Conservation (phyloP, 2,113 vertebrate species). For the Tichodroma muraria region DNA sequence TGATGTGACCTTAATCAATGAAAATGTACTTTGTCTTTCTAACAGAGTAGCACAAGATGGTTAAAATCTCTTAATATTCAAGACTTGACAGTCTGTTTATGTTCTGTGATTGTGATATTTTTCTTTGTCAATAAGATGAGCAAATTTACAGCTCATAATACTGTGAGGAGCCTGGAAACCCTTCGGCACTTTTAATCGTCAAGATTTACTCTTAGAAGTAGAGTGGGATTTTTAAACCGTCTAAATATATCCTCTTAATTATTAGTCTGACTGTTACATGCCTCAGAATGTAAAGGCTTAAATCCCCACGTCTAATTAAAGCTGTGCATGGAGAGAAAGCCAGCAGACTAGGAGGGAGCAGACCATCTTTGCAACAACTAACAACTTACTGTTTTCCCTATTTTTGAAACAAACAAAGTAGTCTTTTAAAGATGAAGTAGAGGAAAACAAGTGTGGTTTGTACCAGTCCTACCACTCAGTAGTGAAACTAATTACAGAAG, state of each 20-base stretch:
- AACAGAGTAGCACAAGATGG: not conserved
- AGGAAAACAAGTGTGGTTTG: not conserved
- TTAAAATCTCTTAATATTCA: not conserved
- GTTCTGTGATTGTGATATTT: not conserved
- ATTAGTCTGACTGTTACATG: conserved; percentile 20
- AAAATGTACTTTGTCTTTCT: not conserved
- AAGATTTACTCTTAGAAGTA: conserved; percentile 32
- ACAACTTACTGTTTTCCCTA: not conserved
- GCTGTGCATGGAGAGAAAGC: not conserved
- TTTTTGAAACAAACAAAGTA: conserved; percentile 17
- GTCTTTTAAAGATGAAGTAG: conserved; percentile 27
- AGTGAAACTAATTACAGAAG: conserved; percentile 26
- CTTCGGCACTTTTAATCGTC: not conserved
- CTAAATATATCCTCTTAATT: conserved; percentile 56
- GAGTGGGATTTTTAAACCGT: not conserved
- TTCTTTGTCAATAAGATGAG: conserved; percentile 4
- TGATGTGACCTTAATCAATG: not conserved
- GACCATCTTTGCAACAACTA: not conserved
- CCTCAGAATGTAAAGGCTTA: conserved; percentile 31
- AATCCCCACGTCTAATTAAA: conserved; percentile 42
- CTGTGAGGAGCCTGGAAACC: not conserved
- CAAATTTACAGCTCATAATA: not conserved
- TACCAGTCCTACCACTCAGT: conserved; percentile 1
- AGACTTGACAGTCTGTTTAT: not conserved
- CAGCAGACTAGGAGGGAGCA: not conserved